phyloP scores from a whole-genome alignment of 2,888 invertebrate genomes.

The Pantelozetes paolii region DNA sequence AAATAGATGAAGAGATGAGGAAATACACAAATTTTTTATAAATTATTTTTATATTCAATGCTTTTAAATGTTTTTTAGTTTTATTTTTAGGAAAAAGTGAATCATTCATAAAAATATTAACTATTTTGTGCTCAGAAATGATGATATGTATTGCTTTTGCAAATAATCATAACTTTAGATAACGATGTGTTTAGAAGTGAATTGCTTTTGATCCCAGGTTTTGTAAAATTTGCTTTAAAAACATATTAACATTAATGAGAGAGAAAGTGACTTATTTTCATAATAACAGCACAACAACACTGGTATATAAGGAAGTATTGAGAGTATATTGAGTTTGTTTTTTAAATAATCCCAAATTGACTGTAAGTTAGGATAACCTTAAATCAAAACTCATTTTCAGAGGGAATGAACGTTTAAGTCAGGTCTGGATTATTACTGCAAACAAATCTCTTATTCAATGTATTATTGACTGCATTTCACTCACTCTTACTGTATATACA shows the following conservation, averaged over 20 bases:
- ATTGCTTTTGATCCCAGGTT: too few relatives aligned
- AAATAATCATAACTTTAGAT: not conserved
- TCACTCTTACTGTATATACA: not conserved
- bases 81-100: not conserved
- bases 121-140: not conserved
- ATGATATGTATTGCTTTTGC: not conserved
- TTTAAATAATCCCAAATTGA: not conserved
- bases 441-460: not conserved
- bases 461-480: not conserved
- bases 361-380: not conserved
- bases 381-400: constrained; percentile 19
- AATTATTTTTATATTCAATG: not conserved
- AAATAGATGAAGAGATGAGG: constrained; percentile 18
- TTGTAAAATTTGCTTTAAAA: too few relatives aligned
- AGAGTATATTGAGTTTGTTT: not conserved
- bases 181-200: not conserved
- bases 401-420: constrained; percentile 7
- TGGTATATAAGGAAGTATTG: not conserved
- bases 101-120: not conserved
- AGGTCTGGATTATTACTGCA: not conserved
- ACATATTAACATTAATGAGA: not conserved
- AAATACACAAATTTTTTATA: not conserved
- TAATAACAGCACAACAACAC: not conserved
- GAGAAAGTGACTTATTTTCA: not conserved
- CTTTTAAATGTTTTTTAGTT: not conserved